phyloP scores from a whole-genome alignment of 2,888 invertebrate genomes.

The Phania funesta region DNA sequence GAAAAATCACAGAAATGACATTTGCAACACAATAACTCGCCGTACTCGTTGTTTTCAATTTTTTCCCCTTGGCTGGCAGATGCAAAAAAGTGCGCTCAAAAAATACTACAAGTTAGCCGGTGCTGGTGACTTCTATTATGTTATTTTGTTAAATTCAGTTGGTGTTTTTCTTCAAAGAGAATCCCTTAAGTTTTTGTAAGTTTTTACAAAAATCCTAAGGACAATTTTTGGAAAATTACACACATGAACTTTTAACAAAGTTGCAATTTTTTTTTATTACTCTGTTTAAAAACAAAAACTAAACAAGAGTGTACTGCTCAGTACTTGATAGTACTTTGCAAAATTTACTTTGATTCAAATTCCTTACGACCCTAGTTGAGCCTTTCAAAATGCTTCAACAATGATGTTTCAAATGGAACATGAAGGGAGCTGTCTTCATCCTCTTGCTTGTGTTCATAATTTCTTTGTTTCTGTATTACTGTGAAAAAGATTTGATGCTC shows the following conservation, averaged over 20 bases:
- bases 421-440: too few species aligned
- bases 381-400: too few species aligned
- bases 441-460: too few species aligned
- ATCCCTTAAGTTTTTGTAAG: conserved; percentile 16
- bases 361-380: too few species aligned
- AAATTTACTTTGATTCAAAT: too few species aligned
- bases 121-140: conserved; percentile 59
- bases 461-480: too few species aligned
- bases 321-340: too few species aligned
- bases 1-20: conserved; percentile 59
- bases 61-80: conserved; percentile 44
- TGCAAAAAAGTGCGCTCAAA: conserved; percentile 66
- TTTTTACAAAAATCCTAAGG: conserved; percentile 23
- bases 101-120: conserved; percentile 41
- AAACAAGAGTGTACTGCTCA: background rate
- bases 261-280: background rate
- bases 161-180: background rate
- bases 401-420: too few species aligned
- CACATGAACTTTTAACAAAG: conserved; percentile 11
- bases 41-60: conserved; percentile 20
- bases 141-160: background rate
- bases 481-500: too few species aligned
- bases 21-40: conserved; percentile 51
- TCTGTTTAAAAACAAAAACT: background rate
- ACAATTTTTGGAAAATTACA: conserved; percentile 17